These are phyloP conservation scores for Virgularia gustaviana DNA, from an alignment of 92 coral and sea anemone species.

Conservation along the genomic window DNA sequence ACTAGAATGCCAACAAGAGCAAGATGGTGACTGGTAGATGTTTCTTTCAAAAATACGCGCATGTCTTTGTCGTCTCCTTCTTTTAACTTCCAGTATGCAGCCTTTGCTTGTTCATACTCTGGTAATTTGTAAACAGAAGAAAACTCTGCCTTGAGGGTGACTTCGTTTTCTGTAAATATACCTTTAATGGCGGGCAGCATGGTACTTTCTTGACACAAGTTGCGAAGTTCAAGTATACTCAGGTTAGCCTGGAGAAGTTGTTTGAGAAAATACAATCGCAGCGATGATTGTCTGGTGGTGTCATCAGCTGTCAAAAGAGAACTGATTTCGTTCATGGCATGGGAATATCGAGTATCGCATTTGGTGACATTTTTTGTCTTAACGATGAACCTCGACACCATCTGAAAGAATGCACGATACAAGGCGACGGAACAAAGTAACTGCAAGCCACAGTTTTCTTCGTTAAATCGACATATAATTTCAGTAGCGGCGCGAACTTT, in stretches of 20 bases:
- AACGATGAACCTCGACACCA: constrained; percentile 56
- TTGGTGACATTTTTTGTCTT: constrained; percentile 25
- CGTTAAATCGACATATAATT: constrained; percentile 39
- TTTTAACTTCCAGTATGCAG: constrained; percentile 17
- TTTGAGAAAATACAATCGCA: constrained; percentile 63
- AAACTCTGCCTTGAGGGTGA: constrained; percentile 17
- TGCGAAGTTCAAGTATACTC: constrained; percentile 57
- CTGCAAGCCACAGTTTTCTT: constrained; percentile 40
- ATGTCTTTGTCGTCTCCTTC: background rate
- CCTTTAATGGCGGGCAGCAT: constrained; percentile 48
- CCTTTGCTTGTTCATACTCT: constrained; percentile 27
- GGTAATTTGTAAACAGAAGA: constrained; percentile 15
- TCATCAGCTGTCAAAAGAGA: too few relatives aligned
- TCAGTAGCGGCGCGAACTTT: constrained; percentile 58
- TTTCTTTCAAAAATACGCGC: too few relatives aligned
- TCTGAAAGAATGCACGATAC: constrained; percentile 59
- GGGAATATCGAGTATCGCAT: constrained; percentile 36
- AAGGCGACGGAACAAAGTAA: constrained; percentile 74
- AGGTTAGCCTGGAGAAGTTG: constrained; percentile 60
- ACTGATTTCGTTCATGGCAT: too few relatives aligned
- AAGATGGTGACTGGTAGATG: constrained; percentile 50
- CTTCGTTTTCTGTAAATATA: constrained; percentile 43
- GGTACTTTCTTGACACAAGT: constrained; percentile 46
- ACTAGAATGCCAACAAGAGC: constrained; percentile 56
- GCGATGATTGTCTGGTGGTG: too few relatives aligned